These are phyloP conservation scores for Lepidurus packardi DNA, from an alignment of 1,140 invertebrate species.

Conservation along the genomic window DNA sequence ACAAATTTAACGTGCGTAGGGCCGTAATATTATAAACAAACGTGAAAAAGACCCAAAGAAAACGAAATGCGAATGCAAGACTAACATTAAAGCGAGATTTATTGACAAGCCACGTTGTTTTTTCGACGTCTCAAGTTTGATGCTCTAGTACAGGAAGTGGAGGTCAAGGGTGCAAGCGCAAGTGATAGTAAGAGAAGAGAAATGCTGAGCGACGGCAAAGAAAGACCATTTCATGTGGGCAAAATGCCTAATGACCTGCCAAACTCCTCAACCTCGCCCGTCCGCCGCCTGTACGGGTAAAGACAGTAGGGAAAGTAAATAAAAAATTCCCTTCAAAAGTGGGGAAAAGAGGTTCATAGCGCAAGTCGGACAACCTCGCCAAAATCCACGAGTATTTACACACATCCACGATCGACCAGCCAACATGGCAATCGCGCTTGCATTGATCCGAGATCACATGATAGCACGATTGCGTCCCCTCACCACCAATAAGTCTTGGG, in stretches of 20 bases:
- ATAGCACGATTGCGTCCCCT: neutral
- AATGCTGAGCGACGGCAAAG: neutral
- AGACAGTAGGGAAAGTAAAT: neutral
- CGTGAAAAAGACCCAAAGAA: neutral
- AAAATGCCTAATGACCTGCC: slow-evolving; percentile 21
- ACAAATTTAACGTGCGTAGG: neutral
- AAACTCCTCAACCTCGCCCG: no score
- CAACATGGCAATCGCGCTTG: neutral
- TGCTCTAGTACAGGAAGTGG: neutral
- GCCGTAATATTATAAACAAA: neutral
- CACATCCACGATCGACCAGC: neutral
- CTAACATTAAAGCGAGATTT: neutral
- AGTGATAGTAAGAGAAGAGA: neutral
- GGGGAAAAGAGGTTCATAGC: neutral
- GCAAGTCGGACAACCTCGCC: neutral
- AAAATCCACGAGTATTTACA: slow-evolving; percentile 4
- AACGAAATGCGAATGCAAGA: neutral
- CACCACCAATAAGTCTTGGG: neutral
- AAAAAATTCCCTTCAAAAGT: neutral
- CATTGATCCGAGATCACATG: neutral
- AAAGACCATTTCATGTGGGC: neutral
- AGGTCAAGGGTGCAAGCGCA: neutral
- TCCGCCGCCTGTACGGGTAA: no score
- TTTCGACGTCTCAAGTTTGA: neutral
- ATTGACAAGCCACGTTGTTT: neutral